These are phyloP conservation scores for Drosophila melanosoma DNA, from an alignment of 2,888 invertebrate genomes.

Conservation along the genomic window DNA sequence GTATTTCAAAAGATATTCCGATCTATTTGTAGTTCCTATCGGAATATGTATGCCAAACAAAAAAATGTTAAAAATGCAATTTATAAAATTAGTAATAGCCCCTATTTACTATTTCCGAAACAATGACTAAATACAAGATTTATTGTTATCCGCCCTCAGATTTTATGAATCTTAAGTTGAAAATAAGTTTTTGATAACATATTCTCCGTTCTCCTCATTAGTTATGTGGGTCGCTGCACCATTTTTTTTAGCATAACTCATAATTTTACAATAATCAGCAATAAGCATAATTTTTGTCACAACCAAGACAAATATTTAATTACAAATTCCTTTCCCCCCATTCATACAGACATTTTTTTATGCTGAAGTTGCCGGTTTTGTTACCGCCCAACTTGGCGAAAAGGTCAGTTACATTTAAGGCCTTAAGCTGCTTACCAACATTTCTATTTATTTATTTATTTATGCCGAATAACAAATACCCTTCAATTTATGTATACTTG, in stretches of 20 bases:
- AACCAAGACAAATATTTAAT: background rate
- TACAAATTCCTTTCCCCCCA: conserved; percentile 2
- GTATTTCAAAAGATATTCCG: background rate
- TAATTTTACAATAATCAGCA: background rate
- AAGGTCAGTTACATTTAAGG: conserved; percentile 11
- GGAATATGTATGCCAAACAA: background rate
- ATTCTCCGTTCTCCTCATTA: background rate
- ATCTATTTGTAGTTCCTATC: background rate
- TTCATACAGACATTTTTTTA: background rate
- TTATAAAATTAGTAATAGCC: background rate
- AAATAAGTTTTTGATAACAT: background rate
- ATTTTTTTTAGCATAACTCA: no score
- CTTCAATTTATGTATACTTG: background rate
- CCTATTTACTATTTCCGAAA: conserved; percentile 24
- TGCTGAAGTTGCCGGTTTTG: background rate
- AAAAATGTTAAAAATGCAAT: background rate
- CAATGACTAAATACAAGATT: background rate
- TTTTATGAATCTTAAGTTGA: conserved; percentile 7
- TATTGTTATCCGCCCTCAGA: conserved; percentile 11
- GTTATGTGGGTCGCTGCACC: background rate
- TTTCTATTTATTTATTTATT: background rate
- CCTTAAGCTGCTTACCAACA: background rate
- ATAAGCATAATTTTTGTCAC: background rate
- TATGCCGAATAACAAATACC: background rate
- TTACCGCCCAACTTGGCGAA: background rate